Percentiles rank a stretch among this genome's conserved stretches.
These are phyloP conservation scores for Mythimna pallens DNA, from an alignment of 2,888 invertebrate species.

Conservation along the genomic window DNA sequence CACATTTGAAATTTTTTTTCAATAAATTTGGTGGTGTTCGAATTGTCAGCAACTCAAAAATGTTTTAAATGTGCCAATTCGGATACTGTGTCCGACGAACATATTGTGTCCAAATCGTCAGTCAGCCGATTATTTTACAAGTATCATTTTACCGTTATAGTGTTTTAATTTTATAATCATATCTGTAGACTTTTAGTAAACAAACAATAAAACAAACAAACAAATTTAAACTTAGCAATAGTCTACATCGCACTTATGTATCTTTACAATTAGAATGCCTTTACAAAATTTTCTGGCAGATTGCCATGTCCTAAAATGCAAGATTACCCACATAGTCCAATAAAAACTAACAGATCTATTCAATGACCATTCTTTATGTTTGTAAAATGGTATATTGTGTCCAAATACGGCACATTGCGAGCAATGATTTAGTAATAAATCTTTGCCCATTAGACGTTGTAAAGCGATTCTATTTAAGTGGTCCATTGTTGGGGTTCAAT, in stretches of 20 bases:
- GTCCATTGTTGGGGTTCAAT: conserved; percentile 63
- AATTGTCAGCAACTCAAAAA: too few species aligned
- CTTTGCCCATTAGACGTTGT: conserved; percentile 49
- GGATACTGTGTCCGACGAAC: too few species aligned
- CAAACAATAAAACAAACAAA: too few species aligned
- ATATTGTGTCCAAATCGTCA: too few species aligned
- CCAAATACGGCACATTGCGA: conserved; percentile 54
- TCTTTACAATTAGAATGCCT: neutral
- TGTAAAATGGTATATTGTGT: conserved; percentile 51
- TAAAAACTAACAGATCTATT: conserved; percentile 29
- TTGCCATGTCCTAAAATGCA: conserved; percentile 14
- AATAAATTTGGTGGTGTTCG: too few species aligned
- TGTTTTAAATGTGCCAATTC: too few species aligned
- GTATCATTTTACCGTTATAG: too few species aligned
- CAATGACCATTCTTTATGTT: conserved; percentile 30
- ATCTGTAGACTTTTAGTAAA: too few species aligned
- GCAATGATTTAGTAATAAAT: conserved; percentile 54
- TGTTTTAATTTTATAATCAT: too few species aligned
- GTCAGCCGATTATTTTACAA: too few species aligned
- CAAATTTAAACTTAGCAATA: conserved; percentile 1
- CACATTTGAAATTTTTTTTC: too few species aligned
- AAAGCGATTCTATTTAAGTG: conserved; percentile 54
- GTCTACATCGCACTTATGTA: conserved; percentile 1
- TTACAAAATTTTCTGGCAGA: neutral
- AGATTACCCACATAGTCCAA: conserved; percentile 26